A percentile compares a stretch with the other conserved stretches of the same genome.
Conservation (phyloP, 2,797 vertebrate species). For the Melanotaenia pygmaea region DNA sequence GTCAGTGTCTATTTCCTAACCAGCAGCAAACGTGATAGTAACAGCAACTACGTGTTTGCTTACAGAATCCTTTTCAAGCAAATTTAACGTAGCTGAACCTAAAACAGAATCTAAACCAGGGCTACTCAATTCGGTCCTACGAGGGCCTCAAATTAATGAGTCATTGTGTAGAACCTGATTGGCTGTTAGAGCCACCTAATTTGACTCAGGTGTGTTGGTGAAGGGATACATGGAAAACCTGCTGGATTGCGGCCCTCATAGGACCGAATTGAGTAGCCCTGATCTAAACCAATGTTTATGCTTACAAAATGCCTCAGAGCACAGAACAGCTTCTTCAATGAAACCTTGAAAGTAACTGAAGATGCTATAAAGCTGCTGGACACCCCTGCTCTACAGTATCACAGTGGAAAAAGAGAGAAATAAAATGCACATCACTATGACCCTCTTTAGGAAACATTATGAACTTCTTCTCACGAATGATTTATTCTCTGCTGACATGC, state of each 20-base stretch:
- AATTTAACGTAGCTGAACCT: slow-evolving; percentile 31
- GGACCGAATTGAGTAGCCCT: no score
- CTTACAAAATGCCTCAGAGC: slow-evolving; percentile 35
- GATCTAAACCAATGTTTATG: slow-evolving; percentile 53
- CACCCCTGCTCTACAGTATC: slow-evolving; percentile 39
- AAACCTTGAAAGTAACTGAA: slow-evolving; percentile 49
- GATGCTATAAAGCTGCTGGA: slow-evolving; percentile 18
- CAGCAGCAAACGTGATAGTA: no score
- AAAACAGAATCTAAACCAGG: no score
- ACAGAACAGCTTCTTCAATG: slow-evolving; percentile 36
- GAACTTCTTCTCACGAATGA: neutral
- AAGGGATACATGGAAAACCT: no score
- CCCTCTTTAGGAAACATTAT: neutral
- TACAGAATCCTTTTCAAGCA: slow-evolving; percentile 28
- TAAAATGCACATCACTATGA: slow-evolving; percentile 20
- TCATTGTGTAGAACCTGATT: no score
- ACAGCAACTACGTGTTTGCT: neutral
- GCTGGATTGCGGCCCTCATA: no score
- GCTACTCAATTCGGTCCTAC: no score
- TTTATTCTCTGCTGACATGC: slow-evolving; percentile 2
- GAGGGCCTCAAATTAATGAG: no score
- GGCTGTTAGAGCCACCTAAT: no score
- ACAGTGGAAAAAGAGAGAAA: slow-evolving; percentile 20
- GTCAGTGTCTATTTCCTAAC: no score
- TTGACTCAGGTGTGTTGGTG: no score